Base-by-base conservation (phyloP, 2,113 vertebrate genomes). In the Amblyornis subalaris region DNA sequence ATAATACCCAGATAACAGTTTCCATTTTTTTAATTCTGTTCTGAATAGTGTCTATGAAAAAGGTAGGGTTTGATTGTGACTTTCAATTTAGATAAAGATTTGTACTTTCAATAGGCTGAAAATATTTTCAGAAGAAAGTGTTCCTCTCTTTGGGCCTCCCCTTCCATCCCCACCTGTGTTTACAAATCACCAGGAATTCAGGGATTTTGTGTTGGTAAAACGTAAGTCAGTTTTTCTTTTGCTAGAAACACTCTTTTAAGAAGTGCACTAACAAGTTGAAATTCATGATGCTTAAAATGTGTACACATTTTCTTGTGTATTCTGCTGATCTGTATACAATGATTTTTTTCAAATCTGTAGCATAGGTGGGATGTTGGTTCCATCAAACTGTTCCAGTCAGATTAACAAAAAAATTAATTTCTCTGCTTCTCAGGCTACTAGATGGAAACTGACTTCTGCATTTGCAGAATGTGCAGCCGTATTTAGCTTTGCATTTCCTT, bases 201-300 rank as follows among this genome's bases (percentile, higher is more conserved):
- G 99, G 98, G 98, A 99, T 98, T 99, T 99, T 98, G 97, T 99
- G 97, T 97, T 99, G 97, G 99, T 99, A 96, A 99, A 99, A 99
- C 87, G 99, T 99, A 98, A 98, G 99, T 97, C 38, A 44, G 33
- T 44, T 26, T 86, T 94, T 93, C 54, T 82, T 79, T 89, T 58
- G 17, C 73, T 94, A 61, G 22, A 74, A 91, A 62, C 16, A 9
- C 12, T 69, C 76, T 21, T 62, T 53, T 14, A 55, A 3, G 23
- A 89, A 88, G 33, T 38, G 12, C 7, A 17, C 60, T 75, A 69
- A 57, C 66, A 79, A 47, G 65, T 35, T 79, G 23, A 82, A 82
- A 64, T 48, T 51, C 3, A 2, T 3, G 1, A n/a, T 48, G 29
- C 21, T 65, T 88, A 76, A 64, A 87, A 60, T 8, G 8, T 48